Conservation (phyloP, 1,140 invertebrate genomes). For the Solenopsis fugax region DNA sequence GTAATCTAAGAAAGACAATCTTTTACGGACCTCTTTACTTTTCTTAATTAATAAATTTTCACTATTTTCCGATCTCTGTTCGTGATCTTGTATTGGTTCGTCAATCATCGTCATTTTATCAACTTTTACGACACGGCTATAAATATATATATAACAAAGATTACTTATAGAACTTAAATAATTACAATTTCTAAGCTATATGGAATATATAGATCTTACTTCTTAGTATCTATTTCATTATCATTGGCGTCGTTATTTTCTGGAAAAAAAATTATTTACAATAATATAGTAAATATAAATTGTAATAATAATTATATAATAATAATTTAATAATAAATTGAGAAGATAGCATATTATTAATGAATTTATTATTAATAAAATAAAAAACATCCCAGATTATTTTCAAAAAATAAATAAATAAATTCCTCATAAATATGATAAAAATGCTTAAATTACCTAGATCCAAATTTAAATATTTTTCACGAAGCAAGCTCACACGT, state of each 20-base stretch:
- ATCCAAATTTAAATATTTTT: slow-evolving; percentile 39
- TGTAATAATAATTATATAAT: no score
- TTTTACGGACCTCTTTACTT: slow-evolving; percentile 63
- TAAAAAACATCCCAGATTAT: not conserved
- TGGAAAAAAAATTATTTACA: not conserved
- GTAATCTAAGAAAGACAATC: slow-evolving; percentile 50
- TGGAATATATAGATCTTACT: slow-evolving; percentile 50
- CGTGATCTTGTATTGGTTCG: not conserved
- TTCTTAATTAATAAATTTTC: slow-evolving; percentile 10
- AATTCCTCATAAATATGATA: slow-evolving; percentile 11
- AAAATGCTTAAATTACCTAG: slow-evolving; percentile 38
- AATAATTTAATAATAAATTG: not conserved
- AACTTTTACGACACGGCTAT: slow-evolving; percentile 20
- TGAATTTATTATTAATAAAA: slow-evolving; percentile 8
- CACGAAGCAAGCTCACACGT: slow-evolving; percentile 46
- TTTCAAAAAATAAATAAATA: not conserved
- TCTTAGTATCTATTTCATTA: slow-evolving; percentile 20
- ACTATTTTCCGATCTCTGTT: not conserved
- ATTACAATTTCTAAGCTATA: slow-evolving; percentile 27
- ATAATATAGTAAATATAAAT: not conserved
- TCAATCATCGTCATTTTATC: not conserved
- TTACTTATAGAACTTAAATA: not conserved
- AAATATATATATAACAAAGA: slow-evolving; percentile 41
- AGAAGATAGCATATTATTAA: not conserved
- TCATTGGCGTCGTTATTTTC: not conserved